Percentiles rank a stretch among this genome's conserved stretches.
Conservation (phyloP, 2,113 vertebrate species). For the Macrotus californicus region DNA sequence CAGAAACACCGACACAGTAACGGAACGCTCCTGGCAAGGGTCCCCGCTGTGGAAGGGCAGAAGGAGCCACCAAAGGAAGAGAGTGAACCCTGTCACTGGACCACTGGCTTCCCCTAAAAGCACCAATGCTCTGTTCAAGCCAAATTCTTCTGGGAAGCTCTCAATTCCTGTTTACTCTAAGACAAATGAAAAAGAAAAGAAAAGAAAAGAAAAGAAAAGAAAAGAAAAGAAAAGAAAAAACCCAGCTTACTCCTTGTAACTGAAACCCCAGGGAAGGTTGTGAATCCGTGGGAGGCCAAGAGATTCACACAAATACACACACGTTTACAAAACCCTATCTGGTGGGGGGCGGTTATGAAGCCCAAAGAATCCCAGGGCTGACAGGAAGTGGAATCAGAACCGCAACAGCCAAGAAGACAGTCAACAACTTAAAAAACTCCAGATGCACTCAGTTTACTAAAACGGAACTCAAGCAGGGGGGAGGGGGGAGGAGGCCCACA, state of each 20-base stretch:
- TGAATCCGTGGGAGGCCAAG: conserved; percentile 72
- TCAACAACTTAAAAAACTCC: conserved; percentile 74
- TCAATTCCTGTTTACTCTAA: conserved; percentile 79
- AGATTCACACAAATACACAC: conserved; percentile 64
- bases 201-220: conserved; percentile 66
- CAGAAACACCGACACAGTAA: neutral
- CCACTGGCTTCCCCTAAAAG: conserved; percentile 69
- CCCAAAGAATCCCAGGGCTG: conserved; percentile 55
- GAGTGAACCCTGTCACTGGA: neutral
- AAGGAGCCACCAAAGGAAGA: neutral
- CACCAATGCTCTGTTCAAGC: conserved; percentile 68
- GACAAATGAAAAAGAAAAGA: conserved; percentile 74
- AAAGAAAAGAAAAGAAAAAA: conserved; percentile 60
- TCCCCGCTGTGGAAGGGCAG: neutral
- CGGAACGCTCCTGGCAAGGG: neutral
- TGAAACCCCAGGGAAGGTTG: conserved; percentile 1
- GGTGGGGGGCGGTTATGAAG: neutral
- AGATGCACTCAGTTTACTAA: conserved; percentile 62
- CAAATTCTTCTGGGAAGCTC: conserved; percentile 76
- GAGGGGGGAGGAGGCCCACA: neutral
- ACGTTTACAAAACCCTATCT: conserved; percentile 28
- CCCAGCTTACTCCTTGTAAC: conserved; percentile 72
- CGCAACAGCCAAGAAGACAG: conserved; percentile 76
- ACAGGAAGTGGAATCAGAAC: conserved; percentile 80
- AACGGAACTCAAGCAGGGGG: conserved; percentile 44